Evolutionary conservation across 1,140 invertebrate species (phyloP).

Genomic region (Pogonomyrmex californicus): DNA sequence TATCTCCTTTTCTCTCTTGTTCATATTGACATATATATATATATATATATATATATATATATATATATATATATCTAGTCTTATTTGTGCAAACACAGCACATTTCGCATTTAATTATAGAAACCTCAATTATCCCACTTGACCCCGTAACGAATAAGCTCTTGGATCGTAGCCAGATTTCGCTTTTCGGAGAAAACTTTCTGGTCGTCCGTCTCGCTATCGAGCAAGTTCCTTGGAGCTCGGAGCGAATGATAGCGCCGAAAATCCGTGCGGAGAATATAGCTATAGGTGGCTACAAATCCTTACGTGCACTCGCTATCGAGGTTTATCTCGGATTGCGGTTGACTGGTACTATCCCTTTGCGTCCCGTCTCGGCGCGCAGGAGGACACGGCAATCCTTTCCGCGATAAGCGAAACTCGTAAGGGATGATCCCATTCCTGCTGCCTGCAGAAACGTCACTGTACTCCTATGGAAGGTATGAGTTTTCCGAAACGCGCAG

Average conservation of each 20-base stretch:
- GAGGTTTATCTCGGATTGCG: constrained; percentile 74
- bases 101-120: neutral
- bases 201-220: constrained; percentile 19
- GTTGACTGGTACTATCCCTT: constrained; percentile 57
- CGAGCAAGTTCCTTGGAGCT: constrained; percentile 42
- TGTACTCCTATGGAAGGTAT: constrained; percentile 5
- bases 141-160: neutral
- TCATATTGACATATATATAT: neutral
- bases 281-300: constrained; percentile 50
- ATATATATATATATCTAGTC: neutral
- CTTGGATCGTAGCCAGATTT: constrained; percentile 17
- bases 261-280: constrained; percentile 44
- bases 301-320: constrained; percentile 59
- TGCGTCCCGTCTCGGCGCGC: constrained; percentile 17
- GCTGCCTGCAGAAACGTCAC: constrained; percentile 3
- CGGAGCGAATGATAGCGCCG: constrained; percentile 43
- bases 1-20: neutral
- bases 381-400: constrained; percentile 57
- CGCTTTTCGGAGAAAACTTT: constrained; percentile 43
- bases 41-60: too few species aligned
- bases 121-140: neutral
- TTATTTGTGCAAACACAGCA: neutral
- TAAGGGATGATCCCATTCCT: constrained; percentile 49
- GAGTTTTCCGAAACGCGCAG: constrained; percentile 54
- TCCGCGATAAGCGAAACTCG: constrained; percentile 60